Conservation (phyloP, 2,888 invertebrate genomes). For the Harpalus rubripes region DNA sequence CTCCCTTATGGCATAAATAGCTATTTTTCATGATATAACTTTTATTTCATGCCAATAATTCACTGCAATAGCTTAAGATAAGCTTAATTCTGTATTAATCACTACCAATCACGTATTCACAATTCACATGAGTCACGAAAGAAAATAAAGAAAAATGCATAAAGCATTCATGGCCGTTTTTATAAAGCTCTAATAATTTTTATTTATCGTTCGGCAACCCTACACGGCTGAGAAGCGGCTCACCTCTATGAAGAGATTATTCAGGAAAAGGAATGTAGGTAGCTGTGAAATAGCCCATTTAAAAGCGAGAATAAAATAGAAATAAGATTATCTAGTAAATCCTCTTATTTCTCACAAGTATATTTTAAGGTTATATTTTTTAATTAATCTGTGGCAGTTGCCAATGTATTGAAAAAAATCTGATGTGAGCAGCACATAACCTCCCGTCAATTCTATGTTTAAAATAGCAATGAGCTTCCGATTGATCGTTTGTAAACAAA, state of each 20-base stretch:
- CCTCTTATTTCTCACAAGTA: conserved; percentile 55
- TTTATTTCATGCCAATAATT: not conserved
- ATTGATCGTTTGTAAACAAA: too few relatives aligned
- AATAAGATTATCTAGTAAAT: conserved; percentile 56
- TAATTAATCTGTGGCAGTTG: conserved; percentile 59
- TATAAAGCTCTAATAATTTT: conserved; percentile 45
- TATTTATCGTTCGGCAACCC: conserved; percentile 38
- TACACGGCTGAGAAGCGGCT: conserved; percentile 30
- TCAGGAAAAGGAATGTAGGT: conserved; percentile 55
- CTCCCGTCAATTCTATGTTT: too few relatives aligned
- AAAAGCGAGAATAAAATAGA: conserved; percentile 54
- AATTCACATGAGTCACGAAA: conserved; percentile 5
- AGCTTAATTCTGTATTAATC: conserved; percentile 22
- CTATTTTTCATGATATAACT: not conserved
- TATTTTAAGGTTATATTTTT: conserved; percentile 41
- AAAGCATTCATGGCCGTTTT: conserved; percentile 38
- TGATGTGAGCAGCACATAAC: too few relatives aligned
- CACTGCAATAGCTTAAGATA: conserved; percentile 4
- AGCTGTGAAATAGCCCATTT: conserved; percentile 63
- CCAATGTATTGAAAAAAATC: not conserved
- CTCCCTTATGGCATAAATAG: too few relatives aligned
- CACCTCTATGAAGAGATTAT: conserved; percentile 49
- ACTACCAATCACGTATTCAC: conserved; percentile 34
- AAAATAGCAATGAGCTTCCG: too few relatives aligned
- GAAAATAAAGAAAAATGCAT: conserved; percentile 31